Percentiles rank a stretch among this genome's conserved stretches.
Evolutionary conservation across 2,888 invertebrate species (phyloP).

Genomic region (Ditula angustiorana): DNA sequence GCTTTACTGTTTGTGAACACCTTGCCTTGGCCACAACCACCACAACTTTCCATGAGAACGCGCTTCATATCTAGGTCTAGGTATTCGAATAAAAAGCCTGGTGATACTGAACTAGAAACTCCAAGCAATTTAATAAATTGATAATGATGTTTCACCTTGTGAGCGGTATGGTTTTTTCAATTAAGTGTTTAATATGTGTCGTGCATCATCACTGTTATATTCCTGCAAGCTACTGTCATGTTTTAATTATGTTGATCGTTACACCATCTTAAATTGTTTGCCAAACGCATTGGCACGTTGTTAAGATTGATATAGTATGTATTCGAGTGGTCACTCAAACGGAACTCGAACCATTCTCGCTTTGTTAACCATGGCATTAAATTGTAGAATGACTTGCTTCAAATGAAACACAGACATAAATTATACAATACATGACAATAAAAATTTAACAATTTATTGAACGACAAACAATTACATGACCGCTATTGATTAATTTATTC

Average conservation of each 20-base stretch:
- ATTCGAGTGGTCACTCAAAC: conserved; percentile 38
- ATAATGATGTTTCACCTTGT: neutral
- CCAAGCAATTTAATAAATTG: conserved; percentile 8
- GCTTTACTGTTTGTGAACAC: neutral
- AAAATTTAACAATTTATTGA: no score
- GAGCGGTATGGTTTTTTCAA: neutral
- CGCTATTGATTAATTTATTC: no score
- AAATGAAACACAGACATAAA: neutral
- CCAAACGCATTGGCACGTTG: conserved; percentile 46
- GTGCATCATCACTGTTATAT: neutral
- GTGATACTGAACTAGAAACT: conserved; percentile 12
- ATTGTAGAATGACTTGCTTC: conserved; percentile 5
- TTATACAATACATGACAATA: no score
- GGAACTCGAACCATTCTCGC: conserved; percentile 23
- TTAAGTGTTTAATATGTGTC: neutral
- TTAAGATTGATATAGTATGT: conserved; percentile 46
- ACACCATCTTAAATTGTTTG: conserved; percentile 36
- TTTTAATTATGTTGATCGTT: conserved; percentile 35
- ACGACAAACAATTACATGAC: no score
- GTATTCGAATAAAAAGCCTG: neutral
- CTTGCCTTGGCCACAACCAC: conserved; percentile 10
- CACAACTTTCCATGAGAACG: conserved; percentile 12
- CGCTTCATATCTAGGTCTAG: conserved; percentile 7
- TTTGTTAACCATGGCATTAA: conserved; percentile 24
- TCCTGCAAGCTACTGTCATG: conserved; percentile 17